A percentile compares a stretch with the other conserved stretches of the same genome.
phyloP scores from a whole-genome alignment of 2,888 invertebrate genomes.

The Athripsodes cinereus region DNA sequence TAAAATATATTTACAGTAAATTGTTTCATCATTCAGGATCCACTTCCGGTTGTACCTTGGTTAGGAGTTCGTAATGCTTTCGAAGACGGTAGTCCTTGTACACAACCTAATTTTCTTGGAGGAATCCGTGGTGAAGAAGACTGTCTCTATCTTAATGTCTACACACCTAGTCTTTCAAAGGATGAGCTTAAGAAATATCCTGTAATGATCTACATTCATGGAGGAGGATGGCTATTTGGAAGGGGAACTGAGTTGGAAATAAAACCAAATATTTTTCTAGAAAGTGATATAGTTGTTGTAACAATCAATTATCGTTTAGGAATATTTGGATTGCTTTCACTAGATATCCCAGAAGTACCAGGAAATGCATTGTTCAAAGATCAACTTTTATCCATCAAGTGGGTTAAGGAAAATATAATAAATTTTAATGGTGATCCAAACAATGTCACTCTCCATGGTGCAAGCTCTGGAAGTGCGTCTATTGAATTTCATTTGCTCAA shows the following conservation, averaged over 20 bases:
- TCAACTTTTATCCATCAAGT: slow-evolving; percentile 20
- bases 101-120: slow-evolving; percentile 4
- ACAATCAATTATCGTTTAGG: slow-evolving; percentile 32
- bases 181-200: not conserved
- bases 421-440: slow-evolving; percentile 19
- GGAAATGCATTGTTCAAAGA: slow-evolving; percentile 23
- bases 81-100: slow-evolving; percentile 31
- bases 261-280: slow-evolving; percentile 30
- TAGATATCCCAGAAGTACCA: slow-evolving; percentile 18
- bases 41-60: slow-evolving; percentile 32
- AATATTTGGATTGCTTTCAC: slow-evolving; percentile 28
- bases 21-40: too few relatives aligned
- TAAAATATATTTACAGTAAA: too few relatives aligned
- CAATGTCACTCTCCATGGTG: slow-evolving; percentile 21
- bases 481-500: slow-evolving; percentile 20
- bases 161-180: slow-evolving; percentile 22
- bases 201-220: slow-evolving; percentile 29
- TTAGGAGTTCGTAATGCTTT: slow-evolving; percentile 38
- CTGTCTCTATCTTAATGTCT: slow-evolving; percentile 29
- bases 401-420: slow-evolving; percentile 21
- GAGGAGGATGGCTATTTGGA: slow-evolving; percentile 30
- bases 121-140: slow-evolving; percentile 27
- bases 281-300: slow-evolving; percentile 28
- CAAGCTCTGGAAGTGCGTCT: slow-evolving; percentile 22
- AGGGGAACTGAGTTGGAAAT: slow-evolving; percentile 23